Evolutionary conservation across 1,140 invertebrate genomes (phyloP), one percentile per base, ranked within the genome.

Genomic region (Acromyrmex heyeri): DNA sequence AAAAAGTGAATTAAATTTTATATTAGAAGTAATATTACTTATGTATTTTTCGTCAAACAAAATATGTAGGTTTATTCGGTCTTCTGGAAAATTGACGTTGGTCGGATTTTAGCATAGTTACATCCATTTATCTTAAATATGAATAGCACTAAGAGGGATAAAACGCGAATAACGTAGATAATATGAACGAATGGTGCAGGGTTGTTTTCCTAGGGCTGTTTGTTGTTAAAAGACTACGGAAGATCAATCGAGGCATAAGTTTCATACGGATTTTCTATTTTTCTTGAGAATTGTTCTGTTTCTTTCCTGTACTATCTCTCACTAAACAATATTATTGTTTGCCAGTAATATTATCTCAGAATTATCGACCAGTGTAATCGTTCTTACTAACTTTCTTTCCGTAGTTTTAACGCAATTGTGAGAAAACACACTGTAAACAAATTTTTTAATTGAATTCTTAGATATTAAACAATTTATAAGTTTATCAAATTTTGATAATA

Each of bases 191-290:
- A 83, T 73, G 27, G 12, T 55, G 38, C 48, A 30, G 14, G 7
- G 5, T 24, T 18, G 12, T 30, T 38, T 34, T 44, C 69, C 24
- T 30, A 59, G 38, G 24, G 14, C 8, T 70, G 21, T 81, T 70
- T 38, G 69, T 44, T 30, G 34, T 83, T 83, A 61, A 83, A 82
- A 34, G 10, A 44, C 38, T 24, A 27, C 38, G 69, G 44, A 73
- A 83, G 38, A 75, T 83, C 69, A 69, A 83, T 83, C 69, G 44
- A 61, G 55, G n/a, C 27, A 48, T 61, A 83, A 83, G n/a, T 83
- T 6, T 61, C 16, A 72, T 82, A 27, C 38, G 44, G 55, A 83
- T 73, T 75, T 34, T 73, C 38, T 73, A 38, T 61, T 73, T 83
- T 61, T 83, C 38, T 3, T 55, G 64, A 38, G 21, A 16, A 81